These are phyloP conservation scores for Halictus rubicundus DNA, from an alignment of 1,140 invertebrate species.

Conservation along the genomic window DNA sequence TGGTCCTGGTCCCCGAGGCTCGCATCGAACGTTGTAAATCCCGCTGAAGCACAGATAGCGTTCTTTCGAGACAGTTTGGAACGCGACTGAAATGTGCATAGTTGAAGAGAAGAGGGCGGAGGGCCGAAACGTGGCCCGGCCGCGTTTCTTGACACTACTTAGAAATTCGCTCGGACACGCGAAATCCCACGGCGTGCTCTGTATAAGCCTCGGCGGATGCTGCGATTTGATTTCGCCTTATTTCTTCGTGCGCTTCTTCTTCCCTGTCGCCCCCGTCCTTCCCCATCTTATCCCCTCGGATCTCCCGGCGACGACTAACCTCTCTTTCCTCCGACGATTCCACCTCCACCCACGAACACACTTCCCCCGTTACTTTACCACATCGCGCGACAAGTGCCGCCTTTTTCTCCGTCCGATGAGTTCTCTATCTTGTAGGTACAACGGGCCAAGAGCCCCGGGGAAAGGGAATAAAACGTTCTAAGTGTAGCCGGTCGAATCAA, in stretches of 20 bases:
- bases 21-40: neutral
- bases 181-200: slow-evolving; percentile 14
- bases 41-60: neutral
- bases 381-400: slow-evolving; percentile 47
- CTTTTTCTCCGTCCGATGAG: slow-evolving; percentile 33
- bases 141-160: slow-evolving; percentile 8
- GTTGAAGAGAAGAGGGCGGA: neutral
- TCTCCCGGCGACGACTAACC: neutral
- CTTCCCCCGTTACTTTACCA: slow-evolving; percentile 44
- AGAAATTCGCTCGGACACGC: slow-evolving; percentile 45
- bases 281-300: neutral
- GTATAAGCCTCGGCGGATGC: slow-evolving; percentile 46
- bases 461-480: slow-evolving; percentile 8
- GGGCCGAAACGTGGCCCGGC: slow-evolving; percentile 12
- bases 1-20: neutral
- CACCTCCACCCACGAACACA: slow-evolving; percentile 26
- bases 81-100: slow-evolving; percentile 10
- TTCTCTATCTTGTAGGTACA: slow-evolving; percentile 13
- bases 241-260: slow-evolving; percentile 50
- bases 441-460: too few species aligned
- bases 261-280: too few species aligned
- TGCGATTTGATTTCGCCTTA: slow-evolving; percentile 64
- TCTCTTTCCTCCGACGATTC: slow-evolving; percentile 17
- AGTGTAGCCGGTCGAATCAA: slow-evolving; percentile 30
- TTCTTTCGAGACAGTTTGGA: slow-evolving; percentile 15